These are phyloP conservation scores for Myripristis murdjan DNA, from an alignment of 2,797 vertebrate genomes.

Conservation along the genomic window DNA sequence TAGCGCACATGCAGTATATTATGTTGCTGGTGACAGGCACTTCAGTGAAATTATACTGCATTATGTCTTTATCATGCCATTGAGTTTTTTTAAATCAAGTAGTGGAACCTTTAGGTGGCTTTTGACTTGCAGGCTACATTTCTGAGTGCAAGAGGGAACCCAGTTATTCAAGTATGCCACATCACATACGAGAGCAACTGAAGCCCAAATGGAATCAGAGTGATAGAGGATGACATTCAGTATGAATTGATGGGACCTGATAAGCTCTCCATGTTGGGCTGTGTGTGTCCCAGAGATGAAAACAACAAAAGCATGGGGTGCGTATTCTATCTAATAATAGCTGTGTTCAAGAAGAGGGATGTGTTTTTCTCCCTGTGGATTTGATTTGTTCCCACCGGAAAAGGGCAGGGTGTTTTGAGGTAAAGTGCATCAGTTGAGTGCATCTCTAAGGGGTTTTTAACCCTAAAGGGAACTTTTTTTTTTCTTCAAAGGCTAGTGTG, in stretches of 20 bases:
- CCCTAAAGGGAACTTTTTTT: conserved; percentile 55
- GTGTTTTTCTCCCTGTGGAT: conserved; percentile 53
- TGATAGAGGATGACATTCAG: conserved; percentile 35
- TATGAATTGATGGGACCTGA: conserved; percentile 43
- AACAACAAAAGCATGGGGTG: conserved; percentile 46
- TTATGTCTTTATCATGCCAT: not conserved
- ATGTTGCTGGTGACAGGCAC: conserved; percentile 2
- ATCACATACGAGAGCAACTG: conserved; percentile 31
- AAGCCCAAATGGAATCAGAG: conserved; percentile 22
- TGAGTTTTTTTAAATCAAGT: not conserved
- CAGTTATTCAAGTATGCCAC: conserved; percentile 15
- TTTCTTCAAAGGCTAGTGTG: conserved; percentile 13
- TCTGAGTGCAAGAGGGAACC: not conserved
- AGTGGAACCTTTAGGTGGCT: not conserved
- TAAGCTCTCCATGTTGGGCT: conserved; percentile 39
- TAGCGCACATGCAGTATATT: not conserved
- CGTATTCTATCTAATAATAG: conserved; percentile 64
- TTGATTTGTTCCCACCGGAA: conserved; percentile 61
- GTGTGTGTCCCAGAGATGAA: conserved; percentile 44
- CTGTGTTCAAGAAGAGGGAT: conserved; percentile 51
- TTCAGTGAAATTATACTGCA: conserved; percentile 18
- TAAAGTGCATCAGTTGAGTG: conserved; percentile 77
- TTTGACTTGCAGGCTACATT: conserved; percentile 4
- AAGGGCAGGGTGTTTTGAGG: conserved; percentile 60
- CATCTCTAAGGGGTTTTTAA: conserved; percentile 67